A percentile compares a stretch with the other conserved stretches of the same genome.
Evolutionary conservation across 2,888 invertebrate genomes (phyloP).

Genomic region (Biston betularia): DNA sequence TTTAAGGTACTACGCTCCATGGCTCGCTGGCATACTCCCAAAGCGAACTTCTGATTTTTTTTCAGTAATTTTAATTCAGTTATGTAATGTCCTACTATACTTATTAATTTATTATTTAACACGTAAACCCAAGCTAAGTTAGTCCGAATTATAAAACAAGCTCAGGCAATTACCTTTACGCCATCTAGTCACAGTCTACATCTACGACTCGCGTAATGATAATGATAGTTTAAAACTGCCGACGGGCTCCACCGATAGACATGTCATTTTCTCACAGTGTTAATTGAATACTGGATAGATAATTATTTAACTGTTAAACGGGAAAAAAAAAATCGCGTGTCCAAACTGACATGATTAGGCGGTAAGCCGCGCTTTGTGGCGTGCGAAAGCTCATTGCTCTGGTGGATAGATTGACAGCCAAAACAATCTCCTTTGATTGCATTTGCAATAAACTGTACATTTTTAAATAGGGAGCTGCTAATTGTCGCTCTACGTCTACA

Average conservation of each 20-base stretch:
- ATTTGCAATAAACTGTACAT: too few relatives aligned
- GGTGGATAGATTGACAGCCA: constrained; percentile 29
- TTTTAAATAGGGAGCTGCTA: too few relatives aligned
- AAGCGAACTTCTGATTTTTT: too few relatives aligned
- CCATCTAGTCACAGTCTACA: constrained; percentile 61
- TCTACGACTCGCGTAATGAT: constrained; percentile 56
- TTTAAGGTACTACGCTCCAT: too few relatives aligned
- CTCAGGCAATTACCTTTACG: constrained; percentile 28
- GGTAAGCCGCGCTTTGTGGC: constrained; percentile 25
- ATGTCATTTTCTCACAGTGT: constrained; percentile 79
- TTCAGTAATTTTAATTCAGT: too few relatives aligned
- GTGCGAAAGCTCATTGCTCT: constrained; percentile 49
- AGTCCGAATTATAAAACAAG: not conserved
- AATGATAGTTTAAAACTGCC: constrained; percentile 67
- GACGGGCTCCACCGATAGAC: constrained; percentile 64
- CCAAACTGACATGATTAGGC: constrained; percentile 51
- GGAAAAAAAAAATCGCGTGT: constrained; percentile 55
- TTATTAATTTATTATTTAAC: too few relatives aligned
- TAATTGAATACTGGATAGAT: constrained; percentile 75
- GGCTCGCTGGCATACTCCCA: too few relatives aligned
- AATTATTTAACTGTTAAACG: constrained; percentile 68
- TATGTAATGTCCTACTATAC: not conserved
- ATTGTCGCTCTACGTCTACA: too few relatives aligned
- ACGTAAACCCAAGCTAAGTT: not conserved
- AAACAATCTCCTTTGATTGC: constrained; percentile 16